phyloP scores from a whole-genome alignment of 2,888 invertebrate genomes.

The Endotricha flammealis region DNA sequence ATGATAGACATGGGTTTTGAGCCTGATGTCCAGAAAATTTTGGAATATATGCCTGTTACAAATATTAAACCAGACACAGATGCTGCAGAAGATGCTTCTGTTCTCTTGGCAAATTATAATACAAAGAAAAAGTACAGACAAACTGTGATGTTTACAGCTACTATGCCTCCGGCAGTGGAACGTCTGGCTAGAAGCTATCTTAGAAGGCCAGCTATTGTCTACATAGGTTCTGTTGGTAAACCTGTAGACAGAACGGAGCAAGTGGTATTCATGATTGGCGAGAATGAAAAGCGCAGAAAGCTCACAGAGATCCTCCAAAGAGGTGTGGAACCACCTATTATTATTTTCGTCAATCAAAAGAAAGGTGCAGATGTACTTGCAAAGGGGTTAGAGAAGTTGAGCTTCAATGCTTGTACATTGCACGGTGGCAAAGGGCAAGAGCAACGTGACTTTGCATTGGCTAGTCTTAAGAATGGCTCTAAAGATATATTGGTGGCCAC shows the following conservation, averaged over 20 bases:
- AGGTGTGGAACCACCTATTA: slow-evolving; percentile 97
- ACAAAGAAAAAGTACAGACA: slow-evolving; percentile 98
- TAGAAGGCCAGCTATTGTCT: slow-evolving; percentile 96
- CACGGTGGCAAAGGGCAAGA: slow-evolving; percentile 99
- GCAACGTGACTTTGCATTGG: slow-evolving; percentile 98
- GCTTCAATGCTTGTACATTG: slow-evolving; percentile 96
- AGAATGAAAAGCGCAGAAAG: slow-evolving; percentile 97
- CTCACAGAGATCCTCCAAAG: slow-evolving; percentile 93
- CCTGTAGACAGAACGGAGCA: slow-evolving; percentile 99
- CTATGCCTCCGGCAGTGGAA: slow-evolving; percentile 99
- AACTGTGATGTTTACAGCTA: slow-evolving; percentile 99
- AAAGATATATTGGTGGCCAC: slow-evolving; percentile 99
- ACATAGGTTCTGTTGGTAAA: slow-evolving; percentile 97
- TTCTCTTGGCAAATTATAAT: slow-evolving; percentile 94
- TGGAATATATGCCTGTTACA: slow-evolving; percentile 98
- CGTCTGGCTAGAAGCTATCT: slow-evolving; percentile 96
- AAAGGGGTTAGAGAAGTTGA: slow-evolving; percentile 96
- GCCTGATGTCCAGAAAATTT: slow-evolving; percentile 97
- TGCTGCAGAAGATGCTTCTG: slow-evolving; percentile 96
- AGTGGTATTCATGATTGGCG: slow-evolving; percentile 96
- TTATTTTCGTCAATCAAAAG: slow-evolving; percentile 99
- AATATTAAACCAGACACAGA: slow-evolving; percentile 99
- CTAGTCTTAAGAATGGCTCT: slow-evolving; percentile 95
- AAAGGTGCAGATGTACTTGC: slow-evolving; percentile 99
- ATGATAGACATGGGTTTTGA: slow-evolving; percentile 99